Evolutionary conservation across 2,888 invertebrate genomes (phyloP).

Genomic region (Caenorhabditis drosophilae): DNA sequence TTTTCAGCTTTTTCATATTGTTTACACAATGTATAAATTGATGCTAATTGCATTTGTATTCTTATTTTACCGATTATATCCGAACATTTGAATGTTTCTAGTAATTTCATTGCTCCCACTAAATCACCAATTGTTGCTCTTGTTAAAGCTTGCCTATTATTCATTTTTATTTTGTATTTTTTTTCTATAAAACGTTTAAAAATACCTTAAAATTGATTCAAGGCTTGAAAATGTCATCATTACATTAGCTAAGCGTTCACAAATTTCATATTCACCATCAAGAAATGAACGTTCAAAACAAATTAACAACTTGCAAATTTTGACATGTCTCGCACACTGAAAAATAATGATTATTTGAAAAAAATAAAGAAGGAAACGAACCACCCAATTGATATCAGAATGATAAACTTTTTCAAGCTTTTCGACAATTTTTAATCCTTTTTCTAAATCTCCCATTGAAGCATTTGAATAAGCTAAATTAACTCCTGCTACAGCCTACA

Average conservation of each 20-base stretch:
- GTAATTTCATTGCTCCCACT: not conserved
- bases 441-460: constrained; percentile 16
- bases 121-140: constrained; percentile 7
- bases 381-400: constrained; percentile 22
- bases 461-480: constrained; percentile 27
- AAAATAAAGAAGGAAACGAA: not conserved
- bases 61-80: constrained; percentile 12
- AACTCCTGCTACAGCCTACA: constrained; percentile 28
- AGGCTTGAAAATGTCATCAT: constrained; percentile 4
- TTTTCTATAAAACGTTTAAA: not conserved
- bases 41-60: constrained; percentile 20
- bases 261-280: constrained; percentile 9
- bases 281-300: constrained; percentile 32
- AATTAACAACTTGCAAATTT: constrained; percentile 13
- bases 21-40: constrained; percentile 2
- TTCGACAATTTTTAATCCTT: constrained; percentile 9
- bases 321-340: constrained; percentile 27
- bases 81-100: constrained; percentile 5
- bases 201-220: constrained; percentile 17
- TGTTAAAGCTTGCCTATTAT: constrained; percentile 12
- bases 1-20: constrained; percentile 1
- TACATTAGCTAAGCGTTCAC: not conserved
- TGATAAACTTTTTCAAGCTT: constrained; percentile 7
- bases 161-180: too few relatives aligned
- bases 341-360: not conserved